Evolutionary conservation across 2,888 invertebrate genomes (phyloP), one percentile per base, ranked within the genome.

Genomic region (Mayetiola destructor): DNA sequence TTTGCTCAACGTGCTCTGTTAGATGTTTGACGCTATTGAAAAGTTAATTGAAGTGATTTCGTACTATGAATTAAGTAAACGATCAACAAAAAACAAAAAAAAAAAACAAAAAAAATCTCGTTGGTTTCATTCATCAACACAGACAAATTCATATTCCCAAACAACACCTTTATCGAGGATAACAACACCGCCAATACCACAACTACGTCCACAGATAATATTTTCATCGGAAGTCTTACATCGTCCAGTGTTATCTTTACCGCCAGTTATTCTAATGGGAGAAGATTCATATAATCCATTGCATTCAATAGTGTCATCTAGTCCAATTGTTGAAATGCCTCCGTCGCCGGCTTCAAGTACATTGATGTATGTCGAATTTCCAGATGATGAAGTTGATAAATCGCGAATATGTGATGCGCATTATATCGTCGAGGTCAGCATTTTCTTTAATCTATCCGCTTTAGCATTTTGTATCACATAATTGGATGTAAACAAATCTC

Each of bases 311-410:
- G 56, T 52, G 29, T 52, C 53, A 42, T 60, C 77, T 75, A 68
- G 80, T 76, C 67, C 79, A 74, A 73, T 73, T 75, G 66, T 76
- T 72, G 74, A 76, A 68, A 73, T 75, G 68, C 76, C 81, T 64
- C 80, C 81, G 68, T 82, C 82, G 70, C 82, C 84, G 59, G 64
- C 65, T 52, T 64, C 66, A 65, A 64, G 61, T 59, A 60, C 62
- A 48, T 78, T 82, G 74, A 84, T 85, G 65, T 80, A 89, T 71
- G 79, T 91, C 69, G 91, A 91, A 75, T 89, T 87, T 74, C 90
- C 91, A 67, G 87, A 85, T 69, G 91, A 88, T 75, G 89, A 91
- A 78, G 88, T 87, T 77, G 61, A 61, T 56, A 59, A 58, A 12
- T 35, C 55, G 20, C 21, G 36, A 36, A 37, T 55, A 23, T n/a